These are phyloP conservation scores for Periplaneta americana DNA, from an alignment of 1,140 invertebrate species.

Conservation along the genomic window DNA sequence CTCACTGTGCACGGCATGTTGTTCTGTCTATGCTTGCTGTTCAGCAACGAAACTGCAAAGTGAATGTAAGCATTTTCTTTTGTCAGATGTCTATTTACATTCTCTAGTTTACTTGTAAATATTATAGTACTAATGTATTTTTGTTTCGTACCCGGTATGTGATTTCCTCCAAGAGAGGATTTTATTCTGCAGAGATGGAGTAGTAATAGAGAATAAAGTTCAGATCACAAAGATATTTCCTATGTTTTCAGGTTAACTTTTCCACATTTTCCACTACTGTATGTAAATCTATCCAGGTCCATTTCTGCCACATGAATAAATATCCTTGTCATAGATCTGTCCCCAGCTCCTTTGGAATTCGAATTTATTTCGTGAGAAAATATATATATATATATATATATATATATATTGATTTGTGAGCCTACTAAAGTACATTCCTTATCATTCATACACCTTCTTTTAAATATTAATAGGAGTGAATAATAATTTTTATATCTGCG, in stretches of 20 bases:
- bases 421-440: no score
- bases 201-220: conserved; percentile 18
- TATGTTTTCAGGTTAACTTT: neutral
- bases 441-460: no score
- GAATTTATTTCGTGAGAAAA: no score
- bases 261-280: neutral
- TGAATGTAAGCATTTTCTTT: conserved; percentile 5
- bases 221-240: conserved; percentile 1
- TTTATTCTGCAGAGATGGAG: conserved; percentile 17
- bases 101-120: conserved; percentile 17
- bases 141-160: conserved; percentile 14
- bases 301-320: no score
- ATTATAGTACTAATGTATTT: conserved; percentile 11
- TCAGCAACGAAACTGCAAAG: conserved; percentile 5
- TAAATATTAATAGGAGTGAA: no score
- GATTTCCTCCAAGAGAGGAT: conserved; percentile 16
- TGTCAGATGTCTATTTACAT: conserved; percentile 12
- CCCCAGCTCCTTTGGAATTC: no score
- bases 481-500: no score
- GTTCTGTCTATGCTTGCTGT: neutral
- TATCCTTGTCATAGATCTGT: no score
- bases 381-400: no score
- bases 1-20: neutral
- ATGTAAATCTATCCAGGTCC: no score
- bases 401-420: no score